These are phyloP conservation scores for Myopa tessellatipennis DNA, from an alignment of 2,888 invertebrate genomes.

Conservation along the genomic window DNA sequence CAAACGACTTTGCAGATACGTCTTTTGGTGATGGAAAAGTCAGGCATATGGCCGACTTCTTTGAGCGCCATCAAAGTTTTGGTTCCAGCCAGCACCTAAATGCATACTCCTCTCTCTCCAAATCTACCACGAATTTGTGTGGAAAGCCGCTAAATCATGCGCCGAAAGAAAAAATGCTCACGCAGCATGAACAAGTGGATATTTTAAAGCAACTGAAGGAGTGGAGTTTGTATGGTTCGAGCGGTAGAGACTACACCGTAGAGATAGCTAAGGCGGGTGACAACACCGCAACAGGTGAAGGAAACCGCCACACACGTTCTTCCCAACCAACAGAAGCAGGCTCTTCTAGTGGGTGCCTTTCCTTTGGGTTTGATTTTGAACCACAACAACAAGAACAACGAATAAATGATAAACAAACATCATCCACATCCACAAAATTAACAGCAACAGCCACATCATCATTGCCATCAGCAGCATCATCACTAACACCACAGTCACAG, in stretches of 20 bases:
- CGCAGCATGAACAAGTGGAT: constrained; percentile 58
- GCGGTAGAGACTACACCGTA: constrained; percentile 56
- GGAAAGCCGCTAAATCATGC: constrained; percentile 23
- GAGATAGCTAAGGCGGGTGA: not conserved
- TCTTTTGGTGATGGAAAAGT: constrained; percentile 76
- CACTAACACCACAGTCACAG: not conserved
- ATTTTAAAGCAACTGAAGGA: constrained; percentile 65
- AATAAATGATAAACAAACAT: constrained; percentile 40
- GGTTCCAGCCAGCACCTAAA: constrained; percentile 27
- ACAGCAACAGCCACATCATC: not conserved
- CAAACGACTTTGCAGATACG: constrained; percentile 38
- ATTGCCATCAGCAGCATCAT: constrained; percentile 20
- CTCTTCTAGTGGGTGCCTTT: not conserved
- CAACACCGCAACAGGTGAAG: not conserved
- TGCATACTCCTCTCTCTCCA: constrained; percentile 45
- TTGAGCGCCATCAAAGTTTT: constrained; percentile 67
- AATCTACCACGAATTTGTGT: constrained; percentile 58
- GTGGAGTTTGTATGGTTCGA: constrained; percentile 66
- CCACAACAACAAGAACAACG: constrained; percentile 51
- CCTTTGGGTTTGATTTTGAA: constrained; percentile 23
- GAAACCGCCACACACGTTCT: not conserved
- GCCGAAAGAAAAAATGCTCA: constrained; percentile 49
- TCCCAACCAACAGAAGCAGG: constrained; percentile 3
- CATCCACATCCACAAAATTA: constrained; percentile 10
- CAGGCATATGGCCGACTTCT: constrained; percentile 77